phyloP scores from a whole-genome alignment of 2,888 invertebrate genomes.

The Cryptops parisi region DNA sequence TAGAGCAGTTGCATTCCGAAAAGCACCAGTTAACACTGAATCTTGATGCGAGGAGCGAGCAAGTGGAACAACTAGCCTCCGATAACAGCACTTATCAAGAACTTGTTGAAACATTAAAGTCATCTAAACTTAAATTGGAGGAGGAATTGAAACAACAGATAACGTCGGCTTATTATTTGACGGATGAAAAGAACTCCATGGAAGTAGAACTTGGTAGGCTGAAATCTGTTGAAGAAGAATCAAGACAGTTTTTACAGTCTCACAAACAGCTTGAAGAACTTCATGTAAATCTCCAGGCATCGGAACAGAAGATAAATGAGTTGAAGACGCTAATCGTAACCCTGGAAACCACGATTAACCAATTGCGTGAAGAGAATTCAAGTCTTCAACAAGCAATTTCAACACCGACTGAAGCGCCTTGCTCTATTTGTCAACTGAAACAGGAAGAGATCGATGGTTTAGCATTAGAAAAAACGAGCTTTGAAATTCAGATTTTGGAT shows the following conservation, averaged over 20 bases:
- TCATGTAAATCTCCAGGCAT: no score
- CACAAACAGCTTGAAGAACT: no score
- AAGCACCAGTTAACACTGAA: conserved; percentile 10
- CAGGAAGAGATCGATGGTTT: background rate
- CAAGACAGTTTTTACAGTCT: no score
- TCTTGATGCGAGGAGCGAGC: conserved; percentile 16
- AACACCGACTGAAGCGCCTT: no score
- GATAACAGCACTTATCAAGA: conserved; percentile 20
- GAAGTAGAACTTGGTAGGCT: conserved; percentile 33
- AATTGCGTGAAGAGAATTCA: no score
- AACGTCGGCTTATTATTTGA: conserved; percentile 16
- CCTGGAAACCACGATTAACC: no score
- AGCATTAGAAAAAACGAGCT: background rate
- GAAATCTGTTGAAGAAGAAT: background rate
- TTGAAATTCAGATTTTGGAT: background rate
- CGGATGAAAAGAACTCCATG: conserved; percentile 37
- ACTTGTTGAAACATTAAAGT: conserved; percentile 17
- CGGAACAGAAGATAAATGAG: no score
- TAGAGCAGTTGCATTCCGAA: background rate
- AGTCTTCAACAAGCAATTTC: no score
- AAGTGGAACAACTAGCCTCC: conserved; percentile 18
- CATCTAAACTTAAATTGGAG: conserved; percentile 16
- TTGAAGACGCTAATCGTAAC: no score
- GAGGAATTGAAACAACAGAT: conserved; percentile 12
- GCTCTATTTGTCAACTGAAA: no score